A percentile compares a stretch with the other conserved stretches of the same genome.
phyloP scores from a whole-genome alignment of 2,113 vertebrate species.

The Coregonus clupeaformis region DNA sequence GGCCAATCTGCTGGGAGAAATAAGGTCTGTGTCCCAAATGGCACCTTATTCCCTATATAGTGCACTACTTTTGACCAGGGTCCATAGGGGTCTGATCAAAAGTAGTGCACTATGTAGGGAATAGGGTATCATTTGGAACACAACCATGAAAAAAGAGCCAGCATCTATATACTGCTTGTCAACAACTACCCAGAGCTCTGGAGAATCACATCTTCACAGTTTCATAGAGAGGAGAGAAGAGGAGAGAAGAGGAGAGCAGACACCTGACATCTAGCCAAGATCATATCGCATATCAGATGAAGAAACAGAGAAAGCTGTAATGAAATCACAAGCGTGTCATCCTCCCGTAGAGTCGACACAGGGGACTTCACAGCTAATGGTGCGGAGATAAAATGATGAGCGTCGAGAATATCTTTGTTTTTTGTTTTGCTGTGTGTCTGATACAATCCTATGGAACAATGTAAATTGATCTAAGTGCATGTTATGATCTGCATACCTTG shows the following conservation, averaged over 20 bases:
- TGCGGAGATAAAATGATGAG: background rate
- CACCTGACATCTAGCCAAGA: background rate
- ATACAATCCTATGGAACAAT: background rate
- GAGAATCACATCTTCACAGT: slow-evolving; percentile 38
- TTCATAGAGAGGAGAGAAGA: slow-evolving; percentile 29
- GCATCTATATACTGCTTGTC: slow-evolving; percentile 40
- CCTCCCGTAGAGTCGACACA: slow-evolving; percentile 32
- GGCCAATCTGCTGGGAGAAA: background rate
- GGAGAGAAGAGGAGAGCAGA: too few relatives aligned
- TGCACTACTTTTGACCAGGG: background rate
- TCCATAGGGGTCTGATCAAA: background rate
- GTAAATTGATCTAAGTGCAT: too few relatives aligned
- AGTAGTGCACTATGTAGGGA: too few relatives aligned
- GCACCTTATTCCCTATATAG: background rate
- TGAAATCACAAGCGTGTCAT: slow-evolving; percentile 47
- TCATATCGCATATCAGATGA: too few relatives aligned
- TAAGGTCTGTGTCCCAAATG: too few relatives aligned
- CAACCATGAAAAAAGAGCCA: background rate
- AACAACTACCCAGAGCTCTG: slow-evolving; percentile 30
- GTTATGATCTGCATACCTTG: too few relatives aligned
- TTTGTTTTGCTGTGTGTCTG: background rate
- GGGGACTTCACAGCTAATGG: slow-evolving; percentile 1
- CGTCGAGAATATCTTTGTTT: background rate
- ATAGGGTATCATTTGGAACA: too few relatives aligned
- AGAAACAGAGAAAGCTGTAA: background rate